These are phyloP conservation scores for Characodon lateralis DNA, from an alignment of 2,797 vertebrate genomes.

Conservation along the genomic window DNA sequence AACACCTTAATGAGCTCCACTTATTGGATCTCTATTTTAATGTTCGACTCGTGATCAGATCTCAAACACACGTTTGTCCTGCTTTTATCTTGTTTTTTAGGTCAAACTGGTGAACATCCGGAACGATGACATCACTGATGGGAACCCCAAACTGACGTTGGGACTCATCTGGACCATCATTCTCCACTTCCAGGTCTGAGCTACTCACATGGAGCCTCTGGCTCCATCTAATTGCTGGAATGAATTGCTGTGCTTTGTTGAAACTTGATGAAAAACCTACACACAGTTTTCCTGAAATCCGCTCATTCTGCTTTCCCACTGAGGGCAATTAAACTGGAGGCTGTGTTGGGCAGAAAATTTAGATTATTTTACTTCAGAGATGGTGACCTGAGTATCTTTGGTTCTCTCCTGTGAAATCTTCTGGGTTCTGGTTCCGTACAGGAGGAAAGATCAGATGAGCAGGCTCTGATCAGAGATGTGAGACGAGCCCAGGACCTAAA, in stretches of 20 bases:
- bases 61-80: neutral
- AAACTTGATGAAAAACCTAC: neutral
- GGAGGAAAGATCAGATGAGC: neutral
- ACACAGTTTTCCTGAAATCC: too few species aligned
- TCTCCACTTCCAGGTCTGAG: slow-evolving; percentile 96
- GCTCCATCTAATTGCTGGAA: neutral
- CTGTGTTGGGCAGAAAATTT: too few species aligned
- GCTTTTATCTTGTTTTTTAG: slow-evolving; percentile 66
- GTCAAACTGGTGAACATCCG: slow-evolving; percentile 98
- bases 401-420: neutral
- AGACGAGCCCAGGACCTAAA: neutral
- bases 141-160: slow-evolving; percentile 96
- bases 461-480: neutral
- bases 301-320: too few species aligned
- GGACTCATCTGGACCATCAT: slow-evolving; percentile 99
- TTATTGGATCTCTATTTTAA: neutral
- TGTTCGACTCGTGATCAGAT: neutral
- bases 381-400: neutral
- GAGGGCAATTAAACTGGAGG: too few species aligned
- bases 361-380: too few species aligned
- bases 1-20: too few species aligned
- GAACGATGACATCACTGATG: slow-evolving; percentile 98
- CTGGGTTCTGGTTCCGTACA: neutral
- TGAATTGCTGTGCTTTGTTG: neutral
- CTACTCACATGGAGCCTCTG: neutral